Evolutionary conservation across 2,888 invertebrate species (phyloP).

Genomic region (Lutraria lutraria): DNA sequence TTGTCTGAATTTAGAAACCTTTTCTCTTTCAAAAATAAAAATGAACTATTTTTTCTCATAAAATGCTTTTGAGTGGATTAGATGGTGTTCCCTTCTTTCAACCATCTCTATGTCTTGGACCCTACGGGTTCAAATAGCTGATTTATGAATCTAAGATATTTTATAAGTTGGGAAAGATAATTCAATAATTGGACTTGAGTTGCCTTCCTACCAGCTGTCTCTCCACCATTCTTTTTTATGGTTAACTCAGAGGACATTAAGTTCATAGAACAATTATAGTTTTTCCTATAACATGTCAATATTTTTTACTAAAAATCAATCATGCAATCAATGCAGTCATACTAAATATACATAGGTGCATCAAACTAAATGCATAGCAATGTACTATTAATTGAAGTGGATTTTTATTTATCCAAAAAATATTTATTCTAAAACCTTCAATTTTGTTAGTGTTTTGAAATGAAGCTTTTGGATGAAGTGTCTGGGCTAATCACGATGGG

Average conservation of each 20-base stretch:
- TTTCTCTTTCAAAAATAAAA: too few species aligned
- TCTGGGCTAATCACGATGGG: not conserved
- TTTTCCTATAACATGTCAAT: not conserved
- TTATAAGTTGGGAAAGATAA: not conserved
- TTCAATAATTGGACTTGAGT: slow-evolving; percentile 20
- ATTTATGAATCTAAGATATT: slow-evolving; percentile 13
- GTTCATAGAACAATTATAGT: not conserved
- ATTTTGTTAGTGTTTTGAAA: not conserved
- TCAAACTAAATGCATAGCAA: too few species aligned
- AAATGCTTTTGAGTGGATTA: not conserved
- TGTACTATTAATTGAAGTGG: too few species aligned
- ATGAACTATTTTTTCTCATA: not conserved
- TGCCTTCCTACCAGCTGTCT: not conserved
- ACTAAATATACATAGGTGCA: too few species aligned
- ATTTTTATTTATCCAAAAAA: too few species aligned
- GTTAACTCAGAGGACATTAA: not conserved
- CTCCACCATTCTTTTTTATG: not conserved
- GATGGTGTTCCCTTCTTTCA: not conserved
- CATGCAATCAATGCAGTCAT: too few species aligned
- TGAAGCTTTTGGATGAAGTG: not conserved
- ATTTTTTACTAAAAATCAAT: not conserved
- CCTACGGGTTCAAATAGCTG: not conserved
- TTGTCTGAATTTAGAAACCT: too few species aligned
- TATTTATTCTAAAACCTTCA: too few species aligned
- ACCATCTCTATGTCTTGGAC: not conserved